phyloP scores from a whole-genome alignment of 2,888 invertebrate species.

The Uropetala carovei region DNA sequence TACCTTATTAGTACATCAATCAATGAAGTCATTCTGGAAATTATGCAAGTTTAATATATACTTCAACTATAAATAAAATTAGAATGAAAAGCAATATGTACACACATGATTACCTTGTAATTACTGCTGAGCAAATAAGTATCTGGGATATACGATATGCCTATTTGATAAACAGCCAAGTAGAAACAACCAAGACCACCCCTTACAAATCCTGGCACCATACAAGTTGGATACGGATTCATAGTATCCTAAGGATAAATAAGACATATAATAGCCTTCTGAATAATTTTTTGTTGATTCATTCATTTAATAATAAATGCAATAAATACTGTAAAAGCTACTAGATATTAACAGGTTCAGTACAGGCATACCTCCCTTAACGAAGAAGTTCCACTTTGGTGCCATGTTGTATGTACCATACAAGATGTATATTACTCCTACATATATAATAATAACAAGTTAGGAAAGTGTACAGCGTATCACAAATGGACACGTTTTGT shows the following conservation, averaged over 20 bases:
- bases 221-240: constrained; percentile 73
- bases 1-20: not conserved
- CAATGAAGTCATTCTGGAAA: not conserved
- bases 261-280: constrained; percentile 68
- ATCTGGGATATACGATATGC: constrained; percentile 83
- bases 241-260: constrained; percentile 65
- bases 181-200: constrained; percentile 84
- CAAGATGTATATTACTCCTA: too few relatives aligned
- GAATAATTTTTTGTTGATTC: not conserved
- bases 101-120: constrained; percentile 73
- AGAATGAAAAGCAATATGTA: too few relatives aligned
- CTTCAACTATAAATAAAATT: too few relatives aligned
- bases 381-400: too few relatives aligned
- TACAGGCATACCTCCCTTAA: too few relatives aligned
- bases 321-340: not conserved
- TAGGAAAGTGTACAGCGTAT: too few relatives aligned
- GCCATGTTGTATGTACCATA: too few relatives aligned
- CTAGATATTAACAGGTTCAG: not conserved
- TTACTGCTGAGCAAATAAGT: constrained; percentile 80
- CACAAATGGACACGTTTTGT: too few relatives aligned
- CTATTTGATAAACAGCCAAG: constrained; percentile 84
- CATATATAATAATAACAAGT: too few relatives aligned
- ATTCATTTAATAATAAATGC: not conserved
- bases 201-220: constrained; percentile 79
- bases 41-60: not conserved